Percentiles rank a stretch among this genome's conserved stretches.
Conservation (phyloP, 2,113 vertebrate genomes). For the Zingel zingel region DNA sequence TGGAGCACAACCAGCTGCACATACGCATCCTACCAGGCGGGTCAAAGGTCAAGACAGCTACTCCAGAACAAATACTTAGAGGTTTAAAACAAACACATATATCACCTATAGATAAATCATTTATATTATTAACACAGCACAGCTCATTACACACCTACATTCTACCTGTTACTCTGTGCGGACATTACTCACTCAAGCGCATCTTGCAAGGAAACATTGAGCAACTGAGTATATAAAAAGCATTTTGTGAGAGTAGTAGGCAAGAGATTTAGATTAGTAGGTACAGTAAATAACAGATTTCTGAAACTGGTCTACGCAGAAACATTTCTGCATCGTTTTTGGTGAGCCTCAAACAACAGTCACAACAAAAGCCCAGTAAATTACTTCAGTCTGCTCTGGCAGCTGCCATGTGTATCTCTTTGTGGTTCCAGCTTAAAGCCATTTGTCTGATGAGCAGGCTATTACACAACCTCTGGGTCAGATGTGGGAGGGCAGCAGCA, state of each 20-base stretch:
- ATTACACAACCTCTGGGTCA: slow-evolving; percentile 78
- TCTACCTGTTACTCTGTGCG: not conserved
- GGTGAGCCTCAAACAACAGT: slow-evolving; percentile 13
- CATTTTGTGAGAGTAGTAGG: not conserved
- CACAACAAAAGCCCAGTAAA: slow-evolving; percentile 40
- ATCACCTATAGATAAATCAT: not conserved
- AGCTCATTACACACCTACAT: not conserved
- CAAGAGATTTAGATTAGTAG: not conserved
- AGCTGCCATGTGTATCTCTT: slow-evolving; percentile 60
- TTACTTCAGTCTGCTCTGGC: slow-evolving; percentile 43
- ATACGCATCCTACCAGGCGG: not conserved
- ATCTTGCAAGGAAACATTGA: not conserved
- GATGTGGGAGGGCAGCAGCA: slow-evolving; percentile 65
- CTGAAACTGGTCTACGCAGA: not conserved
- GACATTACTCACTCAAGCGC: not conserved
- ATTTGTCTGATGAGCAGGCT: slow-evolving; percentile 70
- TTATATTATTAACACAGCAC: not conserved
- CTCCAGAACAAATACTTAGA: slow-evolving; percentile 6
- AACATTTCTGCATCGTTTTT: not conserved
- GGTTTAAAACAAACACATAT: slow-evolving; percentile 2
- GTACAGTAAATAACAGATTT: slow-evolving; percentile 7
- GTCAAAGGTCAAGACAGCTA: slow-evolving; percentile 13
- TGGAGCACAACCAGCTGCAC: slow-evolving; percentile 45
- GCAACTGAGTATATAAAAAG: not conserved
- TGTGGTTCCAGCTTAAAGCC: slow-evolving; percentile 65